These are phyloP conservation scores for Etheostoma cragini DNA, from an alignment of 2,113 vertebrate species.

Conservation along the genomic window DNA sequence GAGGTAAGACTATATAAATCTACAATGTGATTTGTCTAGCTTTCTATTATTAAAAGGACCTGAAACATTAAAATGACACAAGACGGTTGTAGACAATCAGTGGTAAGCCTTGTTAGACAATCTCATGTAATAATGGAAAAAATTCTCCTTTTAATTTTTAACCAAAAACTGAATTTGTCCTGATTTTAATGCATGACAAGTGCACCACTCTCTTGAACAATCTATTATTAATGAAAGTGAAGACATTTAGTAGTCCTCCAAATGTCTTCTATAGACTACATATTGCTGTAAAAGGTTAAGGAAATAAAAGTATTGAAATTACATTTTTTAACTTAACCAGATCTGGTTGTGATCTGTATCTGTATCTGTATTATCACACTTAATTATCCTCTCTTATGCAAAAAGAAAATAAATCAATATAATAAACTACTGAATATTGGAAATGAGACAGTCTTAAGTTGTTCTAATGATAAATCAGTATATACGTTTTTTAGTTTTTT, in stretches of 20 bases:
- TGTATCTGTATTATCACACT: neutral
- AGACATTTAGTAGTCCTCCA: slow-evolving; percentile 40
- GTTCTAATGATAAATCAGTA: neutral
- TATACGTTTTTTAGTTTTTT: neutral
- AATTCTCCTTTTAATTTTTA: slow-evolving; percentile 60
- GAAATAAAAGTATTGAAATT: neutral
- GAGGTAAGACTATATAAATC: slow-evolving; percentile 60
- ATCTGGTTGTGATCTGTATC: neutral
- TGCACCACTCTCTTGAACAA: slow-evolving; percentile 13
- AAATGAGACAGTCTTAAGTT: neutral
- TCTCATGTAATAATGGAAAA: slow-evolving; percentile 63
- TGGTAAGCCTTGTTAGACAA: slow-evolving; percentile 51
- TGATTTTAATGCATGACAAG: slow-evolving; percentile 56
- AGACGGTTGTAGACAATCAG: slow-evolving; percentile 58
- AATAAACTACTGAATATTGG: neutral
- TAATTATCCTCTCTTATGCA: neutral
- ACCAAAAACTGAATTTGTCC: slow-evolving; percentile 48
- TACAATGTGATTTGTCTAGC: slow-evolving; percentile 51
- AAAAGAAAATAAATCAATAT: neutral
- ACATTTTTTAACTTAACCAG: neutral
- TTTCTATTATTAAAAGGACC: slow-evolving; percentile 69
- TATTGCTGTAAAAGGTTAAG: neutral
- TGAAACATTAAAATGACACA: slow-evolving; percentile 72
- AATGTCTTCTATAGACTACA: slow-evolving; percentile 13
- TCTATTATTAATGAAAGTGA: slow-evolving; percentile 53